A percentile compares a stretch with the other conserved stretches of the same genome.
Conservation (phyloP, 2,113 vertebrate genomes). For the Corythaeola cristata region DNA sequence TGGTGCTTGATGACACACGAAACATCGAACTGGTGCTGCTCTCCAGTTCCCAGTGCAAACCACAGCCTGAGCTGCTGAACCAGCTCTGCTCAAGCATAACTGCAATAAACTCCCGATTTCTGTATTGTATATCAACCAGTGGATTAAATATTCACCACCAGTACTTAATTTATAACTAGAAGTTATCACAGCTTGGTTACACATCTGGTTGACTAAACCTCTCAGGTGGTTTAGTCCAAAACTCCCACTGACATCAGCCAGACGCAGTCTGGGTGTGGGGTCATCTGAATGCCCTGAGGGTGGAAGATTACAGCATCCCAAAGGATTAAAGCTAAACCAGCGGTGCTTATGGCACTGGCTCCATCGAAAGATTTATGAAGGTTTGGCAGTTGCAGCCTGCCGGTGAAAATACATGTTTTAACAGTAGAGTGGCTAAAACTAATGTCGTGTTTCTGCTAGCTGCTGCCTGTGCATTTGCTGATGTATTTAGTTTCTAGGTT, state of each 20-base stretch:
- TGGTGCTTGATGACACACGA: neutral
- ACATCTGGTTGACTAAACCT: neutral
- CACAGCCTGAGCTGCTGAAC: neutral
- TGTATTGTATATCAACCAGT: neutral
- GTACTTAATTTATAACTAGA: neutral
- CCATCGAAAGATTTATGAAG: slow-evolving; percentile 25
- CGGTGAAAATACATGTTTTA: slow-evolving; percentile 32
- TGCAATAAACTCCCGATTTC: neutral
- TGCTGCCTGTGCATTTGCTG: slow-evolving; percentile 20
- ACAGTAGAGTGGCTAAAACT: slow-evolving; percentile 47
- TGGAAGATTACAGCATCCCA: neutral
- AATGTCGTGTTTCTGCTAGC: slow-evolving; percentile 55
- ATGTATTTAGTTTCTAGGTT: slow-evolving; percentile 48
- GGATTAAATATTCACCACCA: neutral
- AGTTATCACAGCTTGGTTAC: neutral
- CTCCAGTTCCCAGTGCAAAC: neutral
- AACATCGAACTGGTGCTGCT: neutral
- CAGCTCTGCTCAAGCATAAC: neutral
- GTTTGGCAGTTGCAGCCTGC: slow-evolving; percentile 13
- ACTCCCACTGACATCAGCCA: neutral
- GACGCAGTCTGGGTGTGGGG: neutral
- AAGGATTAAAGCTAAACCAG: neutral
- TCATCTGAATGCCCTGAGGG: neutral
- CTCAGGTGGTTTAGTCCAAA: neutral
- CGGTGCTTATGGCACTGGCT: neutral